A percentile compares a stretch with the other conserved stretches of the same genome.
phyloP scores from a whole-genome alignment of 2,113 vertebrate genomes.

The Daubentonia madagascariensis region DNA sequence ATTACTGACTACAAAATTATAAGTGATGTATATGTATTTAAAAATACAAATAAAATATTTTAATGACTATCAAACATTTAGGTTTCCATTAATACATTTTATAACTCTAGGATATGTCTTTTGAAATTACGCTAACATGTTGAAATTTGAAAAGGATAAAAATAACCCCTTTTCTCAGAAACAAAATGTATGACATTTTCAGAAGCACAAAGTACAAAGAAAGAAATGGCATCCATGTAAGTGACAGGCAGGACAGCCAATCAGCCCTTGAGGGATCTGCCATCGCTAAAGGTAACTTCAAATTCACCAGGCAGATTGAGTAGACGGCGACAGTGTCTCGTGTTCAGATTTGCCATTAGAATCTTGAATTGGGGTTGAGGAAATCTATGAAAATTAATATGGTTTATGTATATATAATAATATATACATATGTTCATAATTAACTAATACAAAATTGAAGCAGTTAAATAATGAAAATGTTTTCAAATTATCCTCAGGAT shows the following conservation, averaged over 20 bases:
- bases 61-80: neutral
- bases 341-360: neutral
- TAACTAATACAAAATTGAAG: neutral
- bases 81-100: neutral
- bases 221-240: conserved; percentile 22
- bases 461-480: neutral
- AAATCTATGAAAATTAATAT: neutral
- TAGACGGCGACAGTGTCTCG: fast-evolving
- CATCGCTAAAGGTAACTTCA: neutral
- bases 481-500: neutral
- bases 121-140: conserved; percentile 17
- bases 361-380: neutral
- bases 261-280: neutral
- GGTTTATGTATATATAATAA: neutral
- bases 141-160: conserved; percentile 62
- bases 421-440: neutral
- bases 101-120: neutral
- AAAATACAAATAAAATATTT: neutral
- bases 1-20: neutral
- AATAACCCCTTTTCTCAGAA: conserved; percentile 38
- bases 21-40: neutral
- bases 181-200: conserved; percentile 63
- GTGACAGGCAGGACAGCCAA: neutral
- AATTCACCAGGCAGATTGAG: neutral
- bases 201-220: conserved; percentile 30